Percentiles rank a stretch among this genome's conserved stretches.
phyloP scores from a whole-genome alignment of 2,888 invertebrate species.

The Nemurella pictetii region DNA sequence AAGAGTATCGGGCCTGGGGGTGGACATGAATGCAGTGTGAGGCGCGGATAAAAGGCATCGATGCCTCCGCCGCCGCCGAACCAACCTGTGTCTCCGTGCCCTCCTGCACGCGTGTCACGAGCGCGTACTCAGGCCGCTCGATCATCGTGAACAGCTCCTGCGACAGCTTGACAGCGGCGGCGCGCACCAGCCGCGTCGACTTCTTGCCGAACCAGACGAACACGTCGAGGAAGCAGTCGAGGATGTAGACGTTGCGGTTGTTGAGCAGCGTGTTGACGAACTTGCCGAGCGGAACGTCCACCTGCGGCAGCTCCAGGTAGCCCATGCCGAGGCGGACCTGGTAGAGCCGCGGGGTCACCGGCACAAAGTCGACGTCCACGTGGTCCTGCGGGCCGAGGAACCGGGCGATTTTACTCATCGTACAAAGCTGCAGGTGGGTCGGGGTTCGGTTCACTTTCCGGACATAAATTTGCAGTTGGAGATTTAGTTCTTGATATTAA shows the following conservation, averaged over 20 bases:
- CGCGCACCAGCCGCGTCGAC: conserved; percentile 90
- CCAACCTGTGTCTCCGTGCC: conserved; percentile 88
- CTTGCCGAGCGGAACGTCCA: conserved; percentile 74
- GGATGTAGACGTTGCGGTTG: conserved; percentile 92
- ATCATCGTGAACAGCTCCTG: conserved; percentile 97
- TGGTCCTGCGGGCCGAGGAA: conserved; percentile 71
- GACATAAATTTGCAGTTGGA: too few relatives aligned
- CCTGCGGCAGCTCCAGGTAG: conserved; percentile 96
- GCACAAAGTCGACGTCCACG: conserved; percentile 67
- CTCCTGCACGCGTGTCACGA: conserved; percentile 88
- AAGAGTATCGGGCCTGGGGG: too few relatives aligned
- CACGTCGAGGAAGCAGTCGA: conserved; percentile 91
- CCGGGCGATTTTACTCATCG: too few relatives aligned
- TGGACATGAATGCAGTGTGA: conserved; percentile 20
- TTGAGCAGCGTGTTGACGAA: conserved; percentile 77
- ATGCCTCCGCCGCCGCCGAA: too few relatives aligned
- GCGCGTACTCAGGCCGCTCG: conserved; percentile 80
- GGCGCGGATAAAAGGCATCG: conserved; percentile 16
- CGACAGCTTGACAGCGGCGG: conserved; percentile 95
- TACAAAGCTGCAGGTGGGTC: too few relatives aligned
- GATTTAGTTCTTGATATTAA: too few relatives aligned
- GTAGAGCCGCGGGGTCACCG: conserved; percentile 77
- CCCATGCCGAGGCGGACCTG: conserved; percentile 98
- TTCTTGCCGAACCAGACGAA: conserved; percentile 99
- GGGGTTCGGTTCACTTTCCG: too few relatives aligned